Evolutionary conservation across 2,888 invertebrate genomes (phyloP).

Genomic region (Kryphioiulus occultus): DNA sequence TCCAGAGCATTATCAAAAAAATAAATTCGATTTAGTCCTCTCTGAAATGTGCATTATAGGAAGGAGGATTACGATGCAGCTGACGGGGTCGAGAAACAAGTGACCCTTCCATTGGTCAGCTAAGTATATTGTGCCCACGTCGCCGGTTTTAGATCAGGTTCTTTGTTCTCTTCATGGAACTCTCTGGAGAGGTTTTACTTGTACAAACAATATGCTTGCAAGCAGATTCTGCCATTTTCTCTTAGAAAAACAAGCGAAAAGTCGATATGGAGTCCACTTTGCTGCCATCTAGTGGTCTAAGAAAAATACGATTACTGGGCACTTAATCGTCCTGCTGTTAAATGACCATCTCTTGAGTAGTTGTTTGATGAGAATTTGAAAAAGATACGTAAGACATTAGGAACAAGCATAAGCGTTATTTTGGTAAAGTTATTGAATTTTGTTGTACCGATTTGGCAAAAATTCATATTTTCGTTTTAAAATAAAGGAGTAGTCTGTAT

Average conservation of each 20-base stretch:
- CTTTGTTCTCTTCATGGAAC: slow-evolving; percentile 23
- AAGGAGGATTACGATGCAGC: slow-evolving; percentile 9
- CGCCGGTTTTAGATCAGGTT: background rate
- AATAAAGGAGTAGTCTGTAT: too few species aligned
- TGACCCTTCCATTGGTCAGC: background rate
- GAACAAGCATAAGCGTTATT: too few species aligned
- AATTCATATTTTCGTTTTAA: too few species aligned
- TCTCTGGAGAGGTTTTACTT: slow-evolving; percentile 15
- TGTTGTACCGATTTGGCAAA: too few species aligned
- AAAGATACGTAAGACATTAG: too few species aligned
- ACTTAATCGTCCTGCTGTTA: too few species aligned
- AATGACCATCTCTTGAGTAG: too few species aligned
- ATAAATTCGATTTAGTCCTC: background rate
- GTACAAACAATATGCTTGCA: background rate
- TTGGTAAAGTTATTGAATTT: too few species aligned
- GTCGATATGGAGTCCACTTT: background rate
- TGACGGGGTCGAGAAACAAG: slow-evolving; percentile 14
- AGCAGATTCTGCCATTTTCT: background rate
- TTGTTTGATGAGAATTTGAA: too few species aligned
- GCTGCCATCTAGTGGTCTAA: background rate
- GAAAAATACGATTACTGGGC: too few species aligned
- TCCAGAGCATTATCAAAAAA: background rate
- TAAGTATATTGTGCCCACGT: background rate
- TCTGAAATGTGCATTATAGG: slow-evolving; percentile 6
- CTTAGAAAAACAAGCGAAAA: background rate